Base-by-base conservation (phyloP, 2,888 invertebrate species). In the Pterostichus madidus region DNA sequence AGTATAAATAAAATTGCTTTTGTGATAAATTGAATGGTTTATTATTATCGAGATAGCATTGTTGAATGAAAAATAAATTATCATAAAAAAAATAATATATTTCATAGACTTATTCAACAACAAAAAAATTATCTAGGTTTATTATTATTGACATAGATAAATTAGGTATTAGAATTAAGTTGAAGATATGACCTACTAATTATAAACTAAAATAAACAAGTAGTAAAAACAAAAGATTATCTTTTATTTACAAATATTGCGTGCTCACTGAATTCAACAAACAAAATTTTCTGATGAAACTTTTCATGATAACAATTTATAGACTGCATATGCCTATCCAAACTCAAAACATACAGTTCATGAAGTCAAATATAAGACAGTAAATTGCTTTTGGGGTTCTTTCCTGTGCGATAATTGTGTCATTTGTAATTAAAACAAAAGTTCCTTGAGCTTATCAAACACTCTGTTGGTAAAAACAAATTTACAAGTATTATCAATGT, bases 401-500 rank as follows among this genome's bases (percentile, higher is more conserved):
- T 73, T 49, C 49, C 32, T 64, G 32, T n/a, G 11, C 5, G 64
- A 64, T 17, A 31, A 64, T 64, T 64, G n/a, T 13, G 31, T 64
- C 8, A 49, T 17, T 68, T 35, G 11, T 49, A 31, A 31, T 17
- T 39, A 3, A 7, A 46, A 44, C 17, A 1, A 24, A 73, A 73
- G 71, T 17, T 71, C 39, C 39, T 17, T 15, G n/a, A 17, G 6
- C n/a, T n/a, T 49, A 73, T 73, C 15, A 44, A 44, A 17, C 8
- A 8, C 24, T n/a, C n/a, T 73, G 24, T 73, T 5, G 24, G 13
- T 7, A 52, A 49, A 11, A 75, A 75, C 13, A 75, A 75, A 75
- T 52, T 75, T 75, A 49, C 52, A 52, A 75, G 32, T 52, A 52
- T 52, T 75, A 75, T 75, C 75, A 75, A 24, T 49, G 75, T 75